Percentiles rank a stretch among this genome's conserved stretches.
Evolutionary conservation across 2,113 vertebrate genomes (phyloP).

Genomic region (Nansenia antarctica): DNA sequence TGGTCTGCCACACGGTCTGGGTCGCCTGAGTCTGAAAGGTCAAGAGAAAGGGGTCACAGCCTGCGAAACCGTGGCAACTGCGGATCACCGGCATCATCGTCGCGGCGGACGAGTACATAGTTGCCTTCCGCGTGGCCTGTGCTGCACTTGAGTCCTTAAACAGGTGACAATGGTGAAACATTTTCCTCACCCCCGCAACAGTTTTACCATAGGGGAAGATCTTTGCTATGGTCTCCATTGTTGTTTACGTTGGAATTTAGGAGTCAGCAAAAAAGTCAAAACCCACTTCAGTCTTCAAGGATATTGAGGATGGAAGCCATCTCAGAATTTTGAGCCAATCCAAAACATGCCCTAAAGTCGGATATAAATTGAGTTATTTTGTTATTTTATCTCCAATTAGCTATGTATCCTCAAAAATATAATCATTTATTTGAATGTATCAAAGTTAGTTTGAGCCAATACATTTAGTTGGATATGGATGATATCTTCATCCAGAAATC

Average conservation of each 20-base stretch:
- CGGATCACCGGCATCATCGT: neutral
- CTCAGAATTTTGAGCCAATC: constrained; percentile 35
- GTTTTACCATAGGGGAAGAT: constrained; percentile 48
- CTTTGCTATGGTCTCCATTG: constrained; percentile 35
- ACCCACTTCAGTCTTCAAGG: constrained; percentile 9
- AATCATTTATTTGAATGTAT: no score
- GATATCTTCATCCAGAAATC: no score
- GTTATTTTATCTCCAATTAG: neutral
- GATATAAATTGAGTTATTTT: constrained; percentile 32
- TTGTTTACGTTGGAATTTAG: constrained; percentile 11
- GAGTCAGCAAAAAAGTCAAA: constrained; percentile 12
- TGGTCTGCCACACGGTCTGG: constrained; percentile 65
- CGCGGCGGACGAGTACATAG: neutral
- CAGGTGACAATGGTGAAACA: constrained; percentile 27
- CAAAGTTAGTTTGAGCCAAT: no score
- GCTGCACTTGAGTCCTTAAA: constrained; percentile 24
- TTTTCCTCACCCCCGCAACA: constrained; percentile 34
- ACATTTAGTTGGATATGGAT: no score
- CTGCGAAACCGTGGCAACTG: neutral
- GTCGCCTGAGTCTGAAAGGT: constrained; percentile 79
- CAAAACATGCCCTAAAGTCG: constrained; percentile 32
- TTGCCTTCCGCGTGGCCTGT: constrained; percentile 18
- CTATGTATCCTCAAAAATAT: no score
- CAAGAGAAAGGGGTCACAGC: constrained; percentile 39
- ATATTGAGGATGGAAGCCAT: constrained; percentile 19